phyloP scores from a whole-genome alignment of 2,797 vertebrate species.

The Sciaenops ocellatus region DNA sequence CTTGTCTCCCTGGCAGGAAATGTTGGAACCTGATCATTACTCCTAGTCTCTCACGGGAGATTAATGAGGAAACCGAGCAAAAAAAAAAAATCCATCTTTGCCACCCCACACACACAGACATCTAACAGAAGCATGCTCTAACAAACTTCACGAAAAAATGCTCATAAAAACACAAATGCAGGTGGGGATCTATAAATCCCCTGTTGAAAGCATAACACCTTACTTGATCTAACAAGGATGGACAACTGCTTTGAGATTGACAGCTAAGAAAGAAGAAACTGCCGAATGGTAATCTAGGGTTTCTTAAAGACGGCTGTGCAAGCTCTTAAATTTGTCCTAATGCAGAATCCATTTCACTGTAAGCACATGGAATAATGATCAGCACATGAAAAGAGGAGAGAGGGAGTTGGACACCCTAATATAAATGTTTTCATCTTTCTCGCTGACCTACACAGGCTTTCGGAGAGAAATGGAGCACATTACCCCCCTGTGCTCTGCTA shows the following conservation, averaged over 20 bases:
- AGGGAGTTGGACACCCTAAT: conserved; percentile 73
- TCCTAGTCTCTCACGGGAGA: conserved; percentile 81
- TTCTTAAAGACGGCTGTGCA: conserved; percentile 74
- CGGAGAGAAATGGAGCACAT: conserved; percentile 55
- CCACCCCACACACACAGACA: conserved; percentile 63
- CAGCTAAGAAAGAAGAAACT: conserved; percentile 65
- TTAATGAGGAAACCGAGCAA: conserved; percentile 79
- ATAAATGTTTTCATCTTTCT: conserved; percentile 80
- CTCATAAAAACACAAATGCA: conserved; percentile 57
- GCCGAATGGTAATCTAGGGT: conserved; percentile 68
- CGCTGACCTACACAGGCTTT: conserved; percentile 63
- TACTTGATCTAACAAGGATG: conserved; percentile 60
- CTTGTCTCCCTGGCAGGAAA: conserved; percentile 86
- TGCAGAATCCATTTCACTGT: conserved; percentile 80
- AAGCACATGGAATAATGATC: conserved; percentile 84
- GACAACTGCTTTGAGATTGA: conserved; percentile 69
- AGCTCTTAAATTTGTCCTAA: conserved; percentile 76
- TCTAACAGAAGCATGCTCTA: conserved; percentile 60
- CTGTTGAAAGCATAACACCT: conserved; percentile 42
- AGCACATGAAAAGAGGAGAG: conserved; percentile 63
- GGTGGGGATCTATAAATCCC: conserved; percentile 42
- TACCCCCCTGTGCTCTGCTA: conserved; percentile 57
- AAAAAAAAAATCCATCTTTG: conserved; percentile 60
- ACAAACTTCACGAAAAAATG: conserved; percentile 35
- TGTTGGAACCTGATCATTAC: conserved; percentile 86